Conservation (phyloP, 1,140 invertebrate genomes). For the Drosophila aff. region DNA sequence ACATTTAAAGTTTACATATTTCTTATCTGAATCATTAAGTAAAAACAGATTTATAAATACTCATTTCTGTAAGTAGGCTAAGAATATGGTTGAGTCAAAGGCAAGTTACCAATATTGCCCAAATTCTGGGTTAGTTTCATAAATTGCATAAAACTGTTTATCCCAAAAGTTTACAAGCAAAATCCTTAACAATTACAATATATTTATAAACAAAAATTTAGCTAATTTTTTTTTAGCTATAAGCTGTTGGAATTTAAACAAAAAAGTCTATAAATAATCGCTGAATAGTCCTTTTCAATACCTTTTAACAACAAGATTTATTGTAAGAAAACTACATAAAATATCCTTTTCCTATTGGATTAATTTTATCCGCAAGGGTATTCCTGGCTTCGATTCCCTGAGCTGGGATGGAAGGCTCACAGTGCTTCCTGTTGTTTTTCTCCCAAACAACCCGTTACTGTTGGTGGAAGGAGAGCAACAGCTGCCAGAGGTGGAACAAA, state of each 20-base stretch:
- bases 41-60: neutral
- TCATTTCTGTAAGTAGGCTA: neutral
- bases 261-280: neutral
- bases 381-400: slow-evolving; percentile 9
- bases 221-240: neutral
- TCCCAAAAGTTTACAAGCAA: neutral
- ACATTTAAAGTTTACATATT: neutral
- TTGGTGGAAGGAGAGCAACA: slow-evolving; percentile 19
- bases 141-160: neutral
- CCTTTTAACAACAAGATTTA: neutral
- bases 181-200: neutral
- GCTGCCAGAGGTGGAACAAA: slow-evolving; percentile 31
- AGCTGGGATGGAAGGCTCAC: neutral
- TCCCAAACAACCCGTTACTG: neutral
- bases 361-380: neutral
- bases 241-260: neutral
- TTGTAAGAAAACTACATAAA: neutral
- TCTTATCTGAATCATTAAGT: neutral
- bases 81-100: slow-evolving; percentile 1
- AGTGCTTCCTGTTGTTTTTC: slow-evolving; percentile 14
- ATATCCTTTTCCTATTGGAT: neutral
- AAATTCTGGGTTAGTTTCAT: neutral
- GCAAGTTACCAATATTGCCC: neutral
- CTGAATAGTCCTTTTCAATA: neutral
- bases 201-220: neutral